Evolutionary conservation across 2,113 vertebrate species (phyloP).

Genomic region (Chrysochloris asiatica): DNA sequence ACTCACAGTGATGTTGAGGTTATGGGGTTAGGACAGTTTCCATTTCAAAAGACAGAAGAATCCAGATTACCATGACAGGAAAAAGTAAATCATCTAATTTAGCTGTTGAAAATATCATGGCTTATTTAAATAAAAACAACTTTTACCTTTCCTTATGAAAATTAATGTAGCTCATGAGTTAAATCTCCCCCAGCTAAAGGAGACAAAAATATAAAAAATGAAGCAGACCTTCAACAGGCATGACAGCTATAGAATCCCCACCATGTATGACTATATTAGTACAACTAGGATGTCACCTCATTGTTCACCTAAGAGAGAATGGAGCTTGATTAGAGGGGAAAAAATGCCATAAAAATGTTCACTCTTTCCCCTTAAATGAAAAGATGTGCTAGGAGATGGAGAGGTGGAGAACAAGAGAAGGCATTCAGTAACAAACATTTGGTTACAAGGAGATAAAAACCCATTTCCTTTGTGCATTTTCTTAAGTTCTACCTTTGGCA

Average conservation of each 20-base stretch:
- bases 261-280: conserved; percentile 16
- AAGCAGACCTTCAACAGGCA: not conserved
- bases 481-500: conserved; percentile 25
- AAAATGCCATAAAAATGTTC: conserved; percentile 37
- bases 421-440: conserved; percentile 4
- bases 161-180: conserved; percentile 59
- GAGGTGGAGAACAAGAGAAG: conserved; percentile 1
- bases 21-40: conserved; percentile 83
- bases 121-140: conserved; percentile 73
- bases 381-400: not conserved
- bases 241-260: conserved; percentile 9
- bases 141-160: conserved; percentile 62
- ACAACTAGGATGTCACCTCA: conserved; percentile 38
- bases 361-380: conserved; percentile 35
- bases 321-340: conserved; percentile 56
- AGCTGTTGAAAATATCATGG: conserved; percentile 63
- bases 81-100: conserved; percentile 74
- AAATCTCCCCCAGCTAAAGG: conserved; percentile 41
- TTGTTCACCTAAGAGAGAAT: conserved; percentile 45
- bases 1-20: conserved; percentile 78
- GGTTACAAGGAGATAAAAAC: not conserved
- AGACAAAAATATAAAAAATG: not conserved
- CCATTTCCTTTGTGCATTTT: not conserved
- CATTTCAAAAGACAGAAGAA: conserved; percentile 83
- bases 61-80: conserved; percentile 67